These are phyloP conservation scores for Rhinatrema bivittatum DNA, from an alignment of 2,797 vertebrate genomes.

Conservation along the genomic window DNA sequence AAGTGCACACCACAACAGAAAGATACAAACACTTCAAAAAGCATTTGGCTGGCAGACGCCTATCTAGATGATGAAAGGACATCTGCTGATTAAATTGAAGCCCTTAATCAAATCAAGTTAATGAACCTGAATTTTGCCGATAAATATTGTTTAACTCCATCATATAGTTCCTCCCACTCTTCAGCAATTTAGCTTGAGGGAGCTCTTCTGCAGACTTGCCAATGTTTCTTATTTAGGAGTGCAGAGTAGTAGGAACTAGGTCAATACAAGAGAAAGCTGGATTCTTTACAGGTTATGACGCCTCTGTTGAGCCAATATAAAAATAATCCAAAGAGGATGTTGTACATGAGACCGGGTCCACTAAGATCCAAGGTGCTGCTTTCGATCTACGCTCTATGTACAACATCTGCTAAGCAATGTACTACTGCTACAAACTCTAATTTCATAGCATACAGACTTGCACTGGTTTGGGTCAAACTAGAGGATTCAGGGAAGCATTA, in stretches of 20 bases:
- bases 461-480: too few species aligned
- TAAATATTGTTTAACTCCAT: background rate
- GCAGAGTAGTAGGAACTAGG: background rate
- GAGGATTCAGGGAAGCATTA: too few species aligned
- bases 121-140: background rate
- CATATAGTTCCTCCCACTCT: background rate
- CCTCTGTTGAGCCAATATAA: too few species aligned
- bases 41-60: background rate
- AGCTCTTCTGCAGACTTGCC: background rate
- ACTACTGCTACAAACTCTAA: too few species aligned
- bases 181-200: background rate
- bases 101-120: constrained; percentile 10
- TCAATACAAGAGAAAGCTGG: background rate
- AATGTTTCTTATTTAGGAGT: too few species aligned
- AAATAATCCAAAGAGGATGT: too few species aligned
- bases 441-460: too few species aligned
- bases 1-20: background rate
- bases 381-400: too few species aligned
- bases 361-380: too few species aligned
- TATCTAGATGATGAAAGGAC: background rate
- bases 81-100: constrained; percentile 2
- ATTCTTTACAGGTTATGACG: too few species aligned
- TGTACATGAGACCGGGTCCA: too few species aligned
- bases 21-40: background rate
- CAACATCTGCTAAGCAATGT: too few species aligned